These are phyloP conservation scores for Lepidostoma basale DNA, from an alignment of 1,140 invertebrate species.

Conservation along the genomic window DNA sequence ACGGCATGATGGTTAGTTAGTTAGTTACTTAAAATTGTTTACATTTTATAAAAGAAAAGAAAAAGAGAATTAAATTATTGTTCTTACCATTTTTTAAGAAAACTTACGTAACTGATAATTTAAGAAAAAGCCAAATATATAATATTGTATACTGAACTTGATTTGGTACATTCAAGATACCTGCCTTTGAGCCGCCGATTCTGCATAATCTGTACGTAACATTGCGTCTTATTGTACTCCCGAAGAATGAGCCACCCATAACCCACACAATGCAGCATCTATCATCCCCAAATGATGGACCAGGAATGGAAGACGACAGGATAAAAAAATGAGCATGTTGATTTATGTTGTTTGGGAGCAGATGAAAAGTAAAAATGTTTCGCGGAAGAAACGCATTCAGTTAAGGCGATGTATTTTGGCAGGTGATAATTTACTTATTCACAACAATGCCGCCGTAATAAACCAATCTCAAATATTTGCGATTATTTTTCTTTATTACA, in stretches of 20 bases:
- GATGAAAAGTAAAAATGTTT: conserved; percentile 43
- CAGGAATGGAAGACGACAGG: neutral
- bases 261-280: conserved; percentile 34
- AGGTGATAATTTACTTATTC: conserved; percentile 39
- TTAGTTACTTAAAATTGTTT: too few relatives aligned
- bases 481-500: too few relatives aligned
- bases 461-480: too few relatives aligned
- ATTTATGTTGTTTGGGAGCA: conserved; percentile 44
- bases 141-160: too few relatives aligned
- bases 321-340: conserved; percentile 23
- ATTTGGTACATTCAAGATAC: too few relatives aligned
- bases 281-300: conserved; percentile 31
- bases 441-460: too few relatives aligned
- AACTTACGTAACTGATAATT: too few relatives aligned
- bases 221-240: conserved; percentile 1
- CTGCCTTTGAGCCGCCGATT: conserved; percentile 16
- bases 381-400: conserved; percentile 27
- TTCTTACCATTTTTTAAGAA: too few relatives aligned
- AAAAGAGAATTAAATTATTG: too few relatives aligned
- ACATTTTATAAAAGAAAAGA: too few relatives aligned
- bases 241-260: conserved; percentile 6
- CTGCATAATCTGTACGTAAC: conserved; percentile 1
- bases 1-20: too few relatives aligned
- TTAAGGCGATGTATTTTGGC: conserved; percentile 41
- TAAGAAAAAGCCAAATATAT: too few relatives aligned